These are phyloP conservation scores for Clanis bilineata DNA, from an alignment of 2,888 invertebrate species.

Conservation along the genomic window DNA sequence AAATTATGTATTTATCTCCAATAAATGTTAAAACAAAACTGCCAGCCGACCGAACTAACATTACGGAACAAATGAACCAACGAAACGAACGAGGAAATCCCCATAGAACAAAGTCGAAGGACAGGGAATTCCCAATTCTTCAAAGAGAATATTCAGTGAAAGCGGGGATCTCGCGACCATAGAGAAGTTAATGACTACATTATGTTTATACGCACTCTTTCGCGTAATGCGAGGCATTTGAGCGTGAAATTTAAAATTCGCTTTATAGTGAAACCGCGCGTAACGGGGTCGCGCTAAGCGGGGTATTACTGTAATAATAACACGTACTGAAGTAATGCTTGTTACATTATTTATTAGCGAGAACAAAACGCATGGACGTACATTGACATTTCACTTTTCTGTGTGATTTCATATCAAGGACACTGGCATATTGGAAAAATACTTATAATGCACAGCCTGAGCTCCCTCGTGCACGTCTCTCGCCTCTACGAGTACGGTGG, in stretches of 20 bases:
- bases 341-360: too few relatives aligned
- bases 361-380: too few relatives aligned
- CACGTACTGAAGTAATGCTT: too few relatives aligned
- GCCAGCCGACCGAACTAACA: slow-evolving; percentile 8
- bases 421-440: too few relatives aligned
- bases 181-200: slow-evolving; percentile 6
- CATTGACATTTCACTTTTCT: too few relatives aligned
- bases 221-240: slow-evolving; percentile 17
- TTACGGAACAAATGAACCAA: slow-evolving; percentile 6
- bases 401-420: too few relatives aligned
- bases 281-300: too few relatives aligned
- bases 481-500: background rate
- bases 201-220: slow-evolving; percentile 17
- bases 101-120: slow-evolving; percentile 20
- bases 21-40: too few relatives aligned
- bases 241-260: background rate
- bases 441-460: background rate
- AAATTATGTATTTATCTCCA: too few relatives aligned
- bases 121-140: slow-evolving; percentile 13
- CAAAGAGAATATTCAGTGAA: slow-evolving; percentile 9
- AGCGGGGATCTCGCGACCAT: slow-evolving; percentile 12
- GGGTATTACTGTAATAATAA: too few relatives aligned
- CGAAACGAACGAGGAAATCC: slow-evolving; percentile 14
- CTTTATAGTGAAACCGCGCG: too few relatives aligned
- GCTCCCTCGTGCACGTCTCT: background rate